Evolutionary conservation across 2,113 vertebrate species (phyloP), one percentile per base, ranked within the genome.

Genomic region (Amblyopsis rosae): DNA sequence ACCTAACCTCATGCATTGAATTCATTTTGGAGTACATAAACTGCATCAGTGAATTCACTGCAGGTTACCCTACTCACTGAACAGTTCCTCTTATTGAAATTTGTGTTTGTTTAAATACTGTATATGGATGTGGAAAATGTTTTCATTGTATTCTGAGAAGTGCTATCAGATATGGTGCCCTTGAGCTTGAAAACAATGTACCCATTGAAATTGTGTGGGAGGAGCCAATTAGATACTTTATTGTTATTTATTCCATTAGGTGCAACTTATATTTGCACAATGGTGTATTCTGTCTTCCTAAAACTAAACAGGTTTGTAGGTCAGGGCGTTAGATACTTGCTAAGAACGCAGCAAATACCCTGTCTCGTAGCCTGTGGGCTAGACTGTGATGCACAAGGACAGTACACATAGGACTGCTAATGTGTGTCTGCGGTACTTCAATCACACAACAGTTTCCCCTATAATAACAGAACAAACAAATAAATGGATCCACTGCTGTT

Each of bases 271-370:
- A 48, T 67, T 33, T 61, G 19, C 3, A 55, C 47, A 9, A 32
- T 8, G 62, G 32, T 48, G 33, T 32, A 54, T 26, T 26, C 19
- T 2, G 7, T 2, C 6, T 9, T 16, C 17, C 26, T 12, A 54
- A 54, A 54, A 54, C 51, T n/a, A 46, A 65, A 55, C 26, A n/a
- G 45, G 16, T 62, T 26, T 74, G 3, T 62, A 50, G 53, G 53
- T 49, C 57, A 74, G 26, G 62, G 59, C 62, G 62, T 68, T 17
- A 55, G n/a, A 10, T 9, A 41, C 35, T 41, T 41, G 5, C 35
- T 41, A 41, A 41, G 35, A 8, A 41, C 35, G 7, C 35, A 41
- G 35, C 35, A 41, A 8, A 41, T 41, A 5, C 35, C 4, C 35
- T 41, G 35, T 41, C 35, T 41, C 35, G 35, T 41, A 15, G 51